A percentile compares a stretch with the other conserved stretches of the same genome.
phyloP scores from a whole-genome alignment of 2,797 vertebrate species.

The Crotalus adamanteus region DNA sequence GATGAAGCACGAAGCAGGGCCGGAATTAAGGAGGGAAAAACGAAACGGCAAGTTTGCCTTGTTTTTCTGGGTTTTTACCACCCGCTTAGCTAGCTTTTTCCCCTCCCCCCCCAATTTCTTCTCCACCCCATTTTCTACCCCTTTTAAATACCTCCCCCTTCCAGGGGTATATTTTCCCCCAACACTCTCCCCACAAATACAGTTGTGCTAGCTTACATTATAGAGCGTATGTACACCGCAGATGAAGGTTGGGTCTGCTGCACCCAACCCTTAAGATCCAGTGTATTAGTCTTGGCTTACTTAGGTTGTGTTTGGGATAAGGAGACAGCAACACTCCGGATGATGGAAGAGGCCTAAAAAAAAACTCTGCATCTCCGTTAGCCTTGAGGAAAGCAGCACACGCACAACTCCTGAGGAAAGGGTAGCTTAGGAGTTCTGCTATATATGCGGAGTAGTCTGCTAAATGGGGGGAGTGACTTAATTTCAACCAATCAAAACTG shows the following conservation, averaged over 20 bases:
- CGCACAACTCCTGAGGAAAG: background rate
- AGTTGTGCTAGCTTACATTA: background rate
- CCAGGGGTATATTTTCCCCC: too few relatives aligned
- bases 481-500: background rate
- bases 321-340: background rate
- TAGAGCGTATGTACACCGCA: background rate
- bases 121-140: background rate
- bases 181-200: background rate
- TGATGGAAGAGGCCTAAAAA: background rate
- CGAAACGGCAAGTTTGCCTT: background rate
- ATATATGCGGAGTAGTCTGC: background rate
- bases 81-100: background rate
- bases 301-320: background rate
- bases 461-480: background rate
- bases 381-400: background rate
- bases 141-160: background rate
- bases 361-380: fast-evolving
- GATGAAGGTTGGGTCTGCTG: background rate
- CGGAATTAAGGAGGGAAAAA: background rate
- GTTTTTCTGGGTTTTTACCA: fast-evolving
- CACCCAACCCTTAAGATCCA: background rate
- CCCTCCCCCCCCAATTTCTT: background rate
- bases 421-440: background rate
- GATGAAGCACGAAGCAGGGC: background rate
- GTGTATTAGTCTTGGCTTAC: background rate